These are phyloP conservation scores for Daubentonia madagascariensis DNA, from an alignment of 2,113 vertebrate genomes.

Conservation along the genomic window DNA sequence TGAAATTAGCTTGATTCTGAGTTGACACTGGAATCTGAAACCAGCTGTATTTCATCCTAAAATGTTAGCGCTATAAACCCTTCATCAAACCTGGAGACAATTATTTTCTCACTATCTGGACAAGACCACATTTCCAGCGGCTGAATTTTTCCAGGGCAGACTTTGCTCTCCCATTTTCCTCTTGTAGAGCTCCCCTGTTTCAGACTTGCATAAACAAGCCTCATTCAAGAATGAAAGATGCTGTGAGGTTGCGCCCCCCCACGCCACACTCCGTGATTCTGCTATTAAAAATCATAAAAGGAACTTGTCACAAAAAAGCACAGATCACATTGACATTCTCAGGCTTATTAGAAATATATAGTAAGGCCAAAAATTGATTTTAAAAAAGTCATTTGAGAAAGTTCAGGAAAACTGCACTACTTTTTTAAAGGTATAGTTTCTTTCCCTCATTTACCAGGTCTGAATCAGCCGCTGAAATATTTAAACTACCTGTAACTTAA, in stretches of 20 bases:
- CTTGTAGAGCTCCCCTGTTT: not conserved
- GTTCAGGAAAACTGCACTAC: not conserved
- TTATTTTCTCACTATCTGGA: slow-evolving; percentile 77
- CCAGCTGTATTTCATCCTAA: slow-evolving; percentile 74
- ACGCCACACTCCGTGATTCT: not conserved
- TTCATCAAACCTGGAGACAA: slow-evolving; percentile 76
- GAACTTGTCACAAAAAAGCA: not conserved
- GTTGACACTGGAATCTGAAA: slow-evolving; percentile 73
- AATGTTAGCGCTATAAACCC: slow-evolving; percentile 67
- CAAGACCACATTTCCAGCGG: slow-evolving; percentile 70
- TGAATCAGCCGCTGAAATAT: not conserved
- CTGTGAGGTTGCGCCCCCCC: not conserved
- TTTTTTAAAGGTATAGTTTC: slow-evolving; percentile 7
- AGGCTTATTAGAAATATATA: not conserved
- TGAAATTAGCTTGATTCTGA: slow-evolving; percentile 73
- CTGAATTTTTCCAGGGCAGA: slow-evolving; percentile 56
- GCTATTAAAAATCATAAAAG: not conserved
- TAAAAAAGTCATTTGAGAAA: not conserved
- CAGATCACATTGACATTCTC: not conserved
- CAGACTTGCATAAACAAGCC: not conserved
- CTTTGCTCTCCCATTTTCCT: not conserved
- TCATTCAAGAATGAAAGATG: not conserved
- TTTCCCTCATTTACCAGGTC: not conserved
- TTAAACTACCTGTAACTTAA: slow-evolving; percentile 8
- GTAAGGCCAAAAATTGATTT: not conserved